Conservation (phyloP, 2,888 invertebrate species). For the Sesamia inferens region DNA sequence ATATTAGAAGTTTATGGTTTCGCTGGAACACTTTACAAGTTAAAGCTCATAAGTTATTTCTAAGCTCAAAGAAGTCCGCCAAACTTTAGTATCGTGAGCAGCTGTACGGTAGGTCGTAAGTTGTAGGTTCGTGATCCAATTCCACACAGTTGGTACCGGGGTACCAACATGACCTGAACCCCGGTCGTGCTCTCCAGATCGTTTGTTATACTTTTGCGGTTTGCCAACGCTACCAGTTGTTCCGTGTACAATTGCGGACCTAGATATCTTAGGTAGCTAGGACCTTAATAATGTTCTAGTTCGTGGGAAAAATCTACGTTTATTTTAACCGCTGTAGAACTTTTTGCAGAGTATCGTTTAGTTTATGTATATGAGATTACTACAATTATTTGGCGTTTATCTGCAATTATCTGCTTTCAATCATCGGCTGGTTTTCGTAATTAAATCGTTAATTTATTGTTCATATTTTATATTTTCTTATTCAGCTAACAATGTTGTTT, state of each 20-base stretch:
- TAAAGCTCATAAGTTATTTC: background rate
- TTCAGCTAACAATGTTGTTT: constrained; percentile 42
- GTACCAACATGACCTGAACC: constrained; percentile 61
- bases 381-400: constrained; percentile 24
- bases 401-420: constrained; percentile 28
- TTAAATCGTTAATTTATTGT: constrained; percentile 36
- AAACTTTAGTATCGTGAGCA: constrained; percentile 45
- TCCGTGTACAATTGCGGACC: constrained; percentile 79
- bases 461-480: constrained; percentile 48
- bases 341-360: background rate
- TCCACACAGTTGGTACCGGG: constrained; percentile 55
- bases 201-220: constrained; percentile 81
- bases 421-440: constrained; percentile 22
- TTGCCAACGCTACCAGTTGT: constrained; percentile 82
- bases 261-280: constrained; percentile 73
- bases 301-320: constrained; percentile 73
- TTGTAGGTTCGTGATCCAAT: constrained; percentile 64
- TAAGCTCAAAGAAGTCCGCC: constrained; percentile 48
- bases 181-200: constrained; percentile 62
- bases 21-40: constrained; percentile 35
- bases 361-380: constrained; percentile 15
- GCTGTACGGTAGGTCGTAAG: constrained; percentile 55
- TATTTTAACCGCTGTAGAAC: constrained; percentile 21
- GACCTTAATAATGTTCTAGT: constrained; percentile 70
- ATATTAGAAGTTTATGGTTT: constrained; percentile 31